These are phyloP conservation scores for Nannoperca obscura DNA, from an alignment of 2,797 vertebrate genomes.

Conservation along the genomic window DNA sequence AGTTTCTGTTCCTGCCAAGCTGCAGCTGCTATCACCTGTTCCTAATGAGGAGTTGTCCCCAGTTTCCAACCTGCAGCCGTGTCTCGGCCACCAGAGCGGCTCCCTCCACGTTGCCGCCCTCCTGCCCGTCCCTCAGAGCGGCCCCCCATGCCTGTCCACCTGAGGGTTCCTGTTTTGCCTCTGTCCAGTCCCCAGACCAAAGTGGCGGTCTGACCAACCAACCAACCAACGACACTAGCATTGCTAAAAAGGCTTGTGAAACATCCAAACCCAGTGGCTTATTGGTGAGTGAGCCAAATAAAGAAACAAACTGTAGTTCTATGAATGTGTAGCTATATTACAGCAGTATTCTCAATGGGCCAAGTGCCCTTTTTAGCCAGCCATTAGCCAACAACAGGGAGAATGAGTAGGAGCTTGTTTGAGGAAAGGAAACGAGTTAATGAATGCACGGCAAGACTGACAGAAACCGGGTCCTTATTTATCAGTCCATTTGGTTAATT, in stretches of 20 bases:
- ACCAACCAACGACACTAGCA: too few species aligned
- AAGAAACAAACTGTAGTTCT: neutral
- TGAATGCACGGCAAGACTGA: slow-evolving; percentile 7
- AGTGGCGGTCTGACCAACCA: neutral
- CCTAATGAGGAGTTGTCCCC: too few species aligned
- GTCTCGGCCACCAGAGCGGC: too few species aligned
- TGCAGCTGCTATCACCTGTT: too few species aligned
- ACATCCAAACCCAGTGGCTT: neutral
- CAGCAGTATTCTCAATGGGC: neutral
- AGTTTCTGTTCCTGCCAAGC: too few species aligned
- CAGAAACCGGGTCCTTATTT: slow-evolving; percentile 65
- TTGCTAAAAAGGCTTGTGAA: neutral
- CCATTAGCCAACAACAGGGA: slow-evolving; percentile 13
- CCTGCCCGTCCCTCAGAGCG: too few species aligned
- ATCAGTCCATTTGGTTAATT: slow-evolving; percentile 80
- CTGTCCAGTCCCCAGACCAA: too few species aligned
- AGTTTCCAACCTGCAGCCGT: too few species aligned
- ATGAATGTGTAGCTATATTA: neutral
- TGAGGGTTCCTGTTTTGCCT: too few species aligned
- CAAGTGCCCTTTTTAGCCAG: neutral
- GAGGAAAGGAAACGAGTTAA: slow-evolving; percentile 24
- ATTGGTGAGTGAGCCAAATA: neutral
- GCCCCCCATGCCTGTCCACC: too few species aligned
- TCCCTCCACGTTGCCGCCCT: too few species aligned
- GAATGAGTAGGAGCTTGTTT: neutral